Evolutionary conservation across 1,140 invertebrate species (phyloP).

Genomic region (Meloidogyne hapla): DNA sequence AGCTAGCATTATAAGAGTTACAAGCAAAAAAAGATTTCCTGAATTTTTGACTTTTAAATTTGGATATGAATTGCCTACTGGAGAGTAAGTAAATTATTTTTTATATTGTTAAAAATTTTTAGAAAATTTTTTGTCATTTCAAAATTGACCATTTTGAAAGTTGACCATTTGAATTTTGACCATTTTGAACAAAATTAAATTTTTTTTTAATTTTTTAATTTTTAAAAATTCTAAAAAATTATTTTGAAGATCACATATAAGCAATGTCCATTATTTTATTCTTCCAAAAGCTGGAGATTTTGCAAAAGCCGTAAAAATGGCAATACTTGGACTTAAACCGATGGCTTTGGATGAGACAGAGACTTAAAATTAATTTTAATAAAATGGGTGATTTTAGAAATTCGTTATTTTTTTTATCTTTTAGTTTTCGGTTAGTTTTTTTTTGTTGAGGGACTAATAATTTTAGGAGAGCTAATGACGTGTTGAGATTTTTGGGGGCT

Average conservation of each 20-base stretch:
- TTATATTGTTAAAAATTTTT: too few relatives aligned
- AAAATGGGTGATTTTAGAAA: background rate
- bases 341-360: slow-evolving; percentile 11
- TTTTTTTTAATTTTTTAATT: background rate
- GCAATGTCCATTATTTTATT: slow-evolving; percentile 43
- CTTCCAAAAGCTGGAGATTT: slow-evolving; percentile 51
- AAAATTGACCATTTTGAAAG: too few relatives aligned
- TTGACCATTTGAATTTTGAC: too few relatives aligned
- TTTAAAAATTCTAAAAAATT: background rate
- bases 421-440: too few relatives aligned
- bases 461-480: too few relatives aligned
- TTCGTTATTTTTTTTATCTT: too few relatives aligned
- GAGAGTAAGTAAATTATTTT: slow-evolving; percentile 26
- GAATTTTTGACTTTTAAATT: slow-evolving; percentile 89
- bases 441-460: too few relatives aligned
- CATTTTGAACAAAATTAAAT: background rate
- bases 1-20: slow-evolving; percentile 93
- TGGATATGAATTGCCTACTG: slow-evolving; percentile 51
- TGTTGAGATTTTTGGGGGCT: too few relatives aligned
- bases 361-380: slow-evolving; percentile 2
- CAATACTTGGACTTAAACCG: slow-evolving; percentile 29
- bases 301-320: slow-evolving; percentile 47
- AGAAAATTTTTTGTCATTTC: slow-evolving; percentile 14
- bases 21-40: slow-evolving; percentile 85
- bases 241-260: slow-evolving; percentile 29